phyloP scores from a whole-genome alignment of 2,888 invertebrate species.

The Hyposoter didymator region DNA sequence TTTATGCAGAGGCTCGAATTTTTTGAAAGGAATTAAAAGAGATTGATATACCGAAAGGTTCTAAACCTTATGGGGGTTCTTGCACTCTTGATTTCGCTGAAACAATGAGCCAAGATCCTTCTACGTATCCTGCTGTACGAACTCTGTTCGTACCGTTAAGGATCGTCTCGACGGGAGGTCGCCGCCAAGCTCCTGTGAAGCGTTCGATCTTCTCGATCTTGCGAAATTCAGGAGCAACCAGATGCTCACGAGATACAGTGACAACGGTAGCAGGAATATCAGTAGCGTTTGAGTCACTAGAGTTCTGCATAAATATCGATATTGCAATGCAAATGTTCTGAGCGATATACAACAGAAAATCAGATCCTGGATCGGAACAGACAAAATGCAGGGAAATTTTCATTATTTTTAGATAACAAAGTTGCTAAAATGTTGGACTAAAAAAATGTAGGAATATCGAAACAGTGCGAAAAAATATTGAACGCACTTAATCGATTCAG shows the following conservation, averaged over 20 bases:
- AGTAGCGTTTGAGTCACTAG: constrained; percentile 11
- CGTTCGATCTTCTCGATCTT: constrained; percentile 48
- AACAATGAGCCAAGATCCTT: constrained; percentile 42
- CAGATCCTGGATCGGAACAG: constrained; percentile 17
- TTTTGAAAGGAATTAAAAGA: not conserved
- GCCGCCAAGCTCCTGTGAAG: constrained; percentile 31
- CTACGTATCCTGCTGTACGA: constrained; percentile 2
- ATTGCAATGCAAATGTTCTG: not conserved
- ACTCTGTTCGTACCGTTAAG: constrained; percentile 28
- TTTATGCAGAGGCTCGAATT: not conserved
- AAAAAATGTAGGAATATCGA: too few relatives aligned
- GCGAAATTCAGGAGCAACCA: constrained; percentile 55
- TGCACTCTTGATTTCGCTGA: constrained; percentile 12
- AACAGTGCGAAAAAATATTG: too few relatives aligned
- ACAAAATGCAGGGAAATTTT: not conserved
- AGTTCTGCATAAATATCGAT: constrained; percentile 32
- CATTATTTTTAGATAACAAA: not conserved
- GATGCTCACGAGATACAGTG: constrained; percentile 34
- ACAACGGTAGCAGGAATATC: constrained; percentile 41
- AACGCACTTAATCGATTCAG: not conserved
- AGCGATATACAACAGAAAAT: not conserved
- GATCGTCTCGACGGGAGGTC: constrained; percentile 39
- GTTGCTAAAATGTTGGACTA: not conserved
- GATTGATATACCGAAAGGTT: not conserved
- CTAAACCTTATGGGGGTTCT: not conserved